Conservation (phyloP, 2,113 vertebrate species). For the Puntigrus tetrazona region DNA sequence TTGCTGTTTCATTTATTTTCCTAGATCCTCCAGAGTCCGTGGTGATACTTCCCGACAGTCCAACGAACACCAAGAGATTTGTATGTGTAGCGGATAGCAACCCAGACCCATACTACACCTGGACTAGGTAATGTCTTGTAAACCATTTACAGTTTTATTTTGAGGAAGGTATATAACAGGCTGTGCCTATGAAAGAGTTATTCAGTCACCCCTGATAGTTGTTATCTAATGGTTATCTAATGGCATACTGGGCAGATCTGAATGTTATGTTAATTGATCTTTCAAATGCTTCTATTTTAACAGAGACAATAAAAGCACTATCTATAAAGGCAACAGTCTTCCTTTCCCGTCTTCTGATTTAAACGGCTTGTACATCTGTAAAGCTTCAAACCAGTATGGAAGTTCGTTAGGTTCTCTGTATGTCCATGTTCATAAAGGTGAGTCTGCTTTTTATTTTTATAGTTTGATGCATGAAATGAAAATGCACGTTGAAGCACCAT, state of each 20-base stretch:
- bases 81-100: conserved; percentile 57
- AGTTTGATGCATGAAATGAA: neutral
- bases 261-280: neutral
- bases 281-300: neutral
- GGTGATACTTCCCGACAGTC: neutral
- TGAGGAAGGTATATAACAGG: too few relatives aligned
- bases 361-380: conserved; percentile 36
- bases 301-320: conserved; percentile 8
- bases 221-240: neutral
- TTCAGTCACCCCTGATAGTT: neutral
- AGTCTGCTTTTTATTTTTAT: conserved; percentile 10
- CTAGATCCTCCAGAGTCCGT: conserved; percentile 59
- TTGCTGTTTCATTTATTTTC: neutral
- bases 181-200: neutral
- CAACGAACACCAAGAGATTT: neutral
- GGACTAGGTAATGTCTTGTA: conserved; percentile 63
- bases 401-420: neutral
- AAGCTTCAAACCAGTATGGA: conserved; percentile 40
- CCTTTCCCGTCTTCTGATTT: neutral
- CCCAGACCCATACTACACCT: conserved; percentile 55
- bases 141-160: too few relatives aligned
- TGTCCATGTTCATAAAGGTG: neutral
- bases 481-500: neutral
- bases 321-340: neutral
- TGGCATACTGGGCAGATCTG: neutral